Evolutionary conservation across 2,113 vertebrate species (phyloP).

Genomic region (Natator depressus): DNA sequence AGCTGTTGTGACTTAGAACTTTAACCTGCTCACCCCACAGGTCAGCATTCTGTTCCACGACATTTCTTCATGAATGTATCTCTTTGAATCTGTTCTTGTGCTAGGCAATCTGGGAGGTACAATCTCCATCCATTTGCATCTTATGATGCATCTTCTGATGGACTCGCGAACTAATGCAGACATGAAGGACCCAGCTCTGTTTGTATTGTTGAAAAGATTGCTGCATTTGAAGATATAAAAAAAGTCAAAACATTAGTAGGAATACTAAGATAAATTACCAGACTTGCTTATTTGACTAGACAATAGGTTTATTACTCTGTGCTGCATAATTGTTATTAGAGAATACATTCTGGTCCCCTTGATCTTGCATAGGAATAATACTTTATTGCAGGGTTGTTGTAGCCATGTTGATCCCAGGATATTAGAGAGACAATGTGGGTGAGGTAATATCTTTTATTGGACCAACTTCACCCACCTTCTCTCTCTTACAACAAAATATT

Average conservation of each 20-base stretch:
- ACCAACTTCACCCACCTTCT: background rate
- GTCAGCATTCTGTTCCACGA: accelerated
- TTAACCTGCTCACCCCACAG: accelerated
- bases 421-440: background rate
- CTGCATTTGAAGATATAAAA: background rate
- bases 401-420: background rate
- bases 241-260: conserved; percentile 42
- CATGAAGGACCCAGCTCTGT: background rate
- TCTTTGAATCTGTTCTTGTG: background rate
- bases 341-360: background rate
- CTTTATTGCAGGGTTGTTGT: background rate
- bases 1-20: background rate
- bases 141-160: background rate
- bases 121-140: accelerated
- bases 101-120: accelerated
- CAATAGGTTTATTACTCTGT: conserved; percentile 11
- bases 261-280: conserved; percentile 30
- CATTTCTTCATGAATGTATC: accelerated
- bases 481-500: background rate
- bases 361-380: background rate
- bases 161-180: background rate
- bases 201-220: background rate
- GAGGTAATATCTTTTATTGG: background rate
- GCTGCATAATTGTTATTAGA: background rate
- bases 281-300: conserved; percentile 42